Percentiles rank a stretch among this genome's conserved stretches.
phyloP scores from a whole-genome alignment of 2,888 invertebrate species.

The Pandemis corylana region DNA sequence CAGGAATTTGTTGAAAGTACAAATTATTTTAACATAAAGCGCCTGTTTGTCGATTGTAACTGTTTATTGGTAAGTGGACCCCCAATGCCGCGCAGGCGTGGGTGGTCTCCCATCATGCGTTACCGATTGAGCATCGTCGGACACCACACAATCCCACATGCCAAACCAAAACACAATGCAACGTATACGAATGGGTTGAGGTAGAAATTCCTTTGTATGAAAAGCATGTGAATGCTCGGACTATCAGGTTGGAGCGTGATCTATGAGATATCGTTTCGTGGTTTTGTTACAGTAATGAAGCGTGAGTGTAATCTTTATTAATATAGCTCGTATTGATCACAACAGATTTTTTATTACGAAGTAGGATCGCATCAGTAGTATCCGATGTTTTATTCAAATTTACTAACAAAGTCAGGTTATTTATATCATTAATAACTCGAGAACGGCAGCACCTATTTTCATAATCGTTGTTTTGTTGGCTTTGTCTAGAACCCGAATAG shows the following conservation, averaged over 20 bases:
- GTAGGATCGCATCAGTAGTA: too few species aligned
- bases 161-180: background rate
- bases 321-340: conserved; percentile 7
- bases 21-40: too few species aligned
- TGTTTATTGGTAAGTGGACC: conserved; percentile 2
- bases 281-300: conserved; percentile 32
- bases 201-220: background rate
- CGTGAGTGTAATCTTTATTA: conserved; percentile 33
- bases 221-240: conserved; percentile 18
- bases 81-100: conserved; percentile 20
- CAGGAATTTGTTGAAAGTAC: too few species aligned
- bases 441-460: too few species aligned
- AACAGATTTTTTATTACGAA: background rate
- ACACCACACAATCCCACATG: conserved; percentile 8
- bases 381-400: too few species aligned
- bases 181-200: background rate
- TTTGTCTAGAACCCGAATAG: too few species aligned
- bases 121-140: conserved; percentile 21
- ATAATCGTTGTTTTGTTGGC: too few species aligned
- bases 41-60: background rate
- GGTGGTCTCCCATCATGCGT: conserved; percentile 38
- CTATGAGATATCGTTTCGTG: conserved; percentile 32
- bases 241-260: conserved; percentile 31
- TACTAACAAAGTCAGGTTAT: too few species aligned
- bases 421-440: too few species aligned